Evolutionary conservation across 2,797 vertebrate species (phyloP).

Genomic region (Anguilla megastoma): DNA sequence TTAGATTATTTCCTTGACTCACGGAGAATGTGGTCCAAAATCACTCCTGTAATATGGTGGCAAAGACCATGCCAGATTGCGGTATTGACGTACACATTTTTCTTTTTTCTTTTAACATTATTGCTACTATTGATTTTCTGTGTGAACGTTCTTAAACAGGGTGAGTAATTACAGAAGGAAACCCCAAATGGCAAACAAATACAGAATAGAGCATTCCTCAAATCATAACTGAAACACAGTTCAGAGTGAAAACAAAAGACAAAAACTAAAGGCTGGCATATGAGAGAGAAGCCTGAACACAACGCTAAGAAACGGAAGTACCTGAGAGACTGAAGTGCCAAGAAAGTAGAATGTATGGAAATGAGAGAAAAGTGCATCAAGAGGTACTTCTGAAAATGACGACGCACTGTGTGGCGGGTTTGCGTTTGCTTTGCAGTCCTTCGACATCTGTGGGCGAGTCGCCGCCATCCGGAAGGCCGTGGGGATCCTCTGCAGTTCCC

Average conservation of each 20-base stretch:
- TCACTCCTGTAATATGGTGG: no score
- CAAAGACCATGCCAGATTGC: no score
- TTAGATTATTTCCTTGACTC: not conserved
- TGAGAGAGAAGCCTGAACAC: no score
- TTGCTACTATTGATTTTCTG: not conserved
- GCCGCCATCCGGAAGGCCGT: conserved; percentile 87
- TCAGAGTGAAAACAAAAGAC: not conserved
- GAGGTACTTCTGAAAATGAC: not conserved
- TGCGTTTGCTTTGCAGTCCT: conserved; percentile 78
- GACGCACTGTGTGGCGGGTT: not conserved
- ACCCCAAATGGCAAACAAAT: not conserved
- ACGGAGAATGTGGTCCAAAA: no score
- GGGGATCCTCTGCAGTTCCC: conserved; percentile 87
- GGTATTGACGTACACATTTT: not conserved
- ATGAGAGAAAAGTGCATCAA: not conserved
- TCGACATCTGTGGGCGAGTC: conserved; percentile 91
- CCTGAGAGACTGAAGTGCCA: no score
- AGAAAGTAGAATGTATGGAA: no score
- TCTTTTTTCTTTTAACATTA: not conserved
- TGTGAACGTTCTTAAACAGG: not conserved
- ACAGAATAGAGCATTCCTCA: not conserved
- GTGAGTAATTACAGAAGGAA: not conserved
- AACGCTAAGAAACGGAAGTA: no score
- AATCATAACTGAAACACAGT: not conserved
- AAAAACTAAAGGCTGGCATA: not conserved